Base-by-base conservation (phyloP, 2,797 vertebrate species). In the Crocodylus rhombifer region DNA sequence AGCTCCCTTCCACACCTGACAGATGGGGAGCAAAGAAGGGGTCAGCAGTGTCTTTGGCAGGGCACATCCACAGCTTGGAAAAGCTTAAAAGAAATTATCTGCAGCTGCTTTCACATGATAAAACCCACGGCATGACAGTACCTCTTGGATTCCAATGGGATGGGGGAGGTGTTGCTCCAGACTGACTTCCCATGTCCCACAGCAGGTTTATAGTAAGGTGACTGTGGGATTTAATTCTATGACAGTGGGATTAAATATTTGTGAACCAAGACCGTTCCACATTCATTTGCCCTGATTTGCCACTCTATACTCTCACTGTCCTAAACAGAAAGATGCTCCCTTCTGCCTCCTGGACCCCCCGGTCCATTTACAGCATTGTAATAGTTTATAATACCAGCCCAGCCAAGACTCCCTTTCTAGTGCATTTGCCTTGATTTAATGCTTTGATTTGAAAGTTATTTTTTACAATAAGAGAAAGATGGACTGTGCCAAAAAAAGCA, bases 381-480 rank as follows among this genome's bases (percentile, higher is more conserved):
- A 88, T 91, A 84, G 90, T 88, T 95, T 95, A 61, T 91, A 94
- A 94, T 73, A 4, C 74, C 56, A 73, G 60, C 76, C 65, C 80
- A 55, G 88, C 67, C 91, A 82, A 5, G 83, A 30, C 5, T 92
- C 88, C 77, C 76, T 94, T 97, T 92, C 92, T 62, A 51, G 90
- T 4, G 6, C 56, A 67, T 92, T 95, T 85, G 96, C 94, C 95
- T 96, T 97, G 96, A 97, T 97, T 97, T 97, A 97, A 94, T 88
- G 94, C 96, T 97, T 96, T 95, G 97, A 97, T 97, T 97, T 93
- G 95, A 86, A 96, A 97, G 96, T 96, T 97, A 95, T 96, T 97
- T 97, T 97, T 97, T 97, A 96, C 95, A 97, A 97, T 96, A 96
- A 95, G 92, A 77, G 94, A 95, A 94, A 86, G 94, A 93, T 89